A percentile compares a stretch with the other conserved stretches of the same genome.
phyloP scores from a whole-genome alignment of 1,140 invertebrate genomes.

The Centruroides vittatus region DNA sequence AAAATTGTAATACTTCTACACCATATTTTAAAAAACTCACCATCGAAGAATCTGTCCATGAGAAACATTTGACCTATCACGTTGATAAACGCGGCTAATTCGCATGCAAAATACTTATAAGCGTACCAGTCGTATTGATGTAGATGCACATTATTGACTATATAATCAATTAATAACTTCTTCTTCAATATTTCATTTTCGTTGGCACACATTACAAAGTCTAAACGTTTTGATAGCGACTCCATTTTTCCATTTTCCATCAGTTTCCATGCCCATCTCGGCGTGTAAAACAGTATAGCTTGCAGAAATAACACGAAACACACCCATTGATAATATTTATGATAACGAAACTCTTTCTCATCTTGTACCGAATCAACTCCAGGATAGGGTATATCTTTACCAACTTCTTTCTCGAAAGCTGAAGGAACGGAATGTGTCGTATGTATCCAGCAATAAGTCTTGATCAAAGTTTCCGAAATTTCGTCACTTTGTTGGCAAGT shows the following conservation, averaged over 20 bases:
- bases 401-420: slow-evolving; percentile 18
- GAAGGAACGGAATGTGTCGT: slow-evolving; percentile 56
- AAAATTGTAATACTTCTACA: slow-evolving; percentile 58
- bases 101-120: slow-evolving; percentile 28
- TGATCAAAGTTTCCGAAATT: slow-evolving; percentile 59
- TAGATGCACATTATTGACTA: slow-evolving; percentile 43
- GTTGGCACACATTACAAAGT: slow-evolving; percentile 51
- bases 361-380: slow-evolving; percentile 20
- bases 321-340: slow-evolving; percentile 34
- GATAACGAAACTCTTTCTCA: slow-evolving; percentile 18
- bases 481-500: slow-evolving; percentile 86
- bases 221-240: slow-evolving; percentile 38
- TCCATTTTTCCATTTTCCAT: slow-evolving; percentile 44
- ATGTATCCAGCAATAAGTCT: slow-evolving; percentile 89
- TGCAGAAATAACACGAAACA: slow-evolving; percentile 29
- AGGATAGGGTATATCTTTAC: slow-evolving; percentile 20
- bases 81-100: slow-evolving; percentile 69
- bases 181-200: slow-evolving; percentile 70
- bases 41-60: slow-evolving; percentile 78
- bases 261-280: slow-evolving; percentile 28
- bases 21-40: slow-evolving; percentile 27
- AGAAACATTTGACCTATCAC: slow-evolving; percentile 81
- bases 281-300: slow-evolving; percentile 31
- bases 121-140: slow-evolving; percentile 58
- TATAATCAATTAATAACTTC: slow-evolving; percentile 58